Conservation (phyloP, 23 tunicate genomes). For the Trididemnum miniatum region DNA sequence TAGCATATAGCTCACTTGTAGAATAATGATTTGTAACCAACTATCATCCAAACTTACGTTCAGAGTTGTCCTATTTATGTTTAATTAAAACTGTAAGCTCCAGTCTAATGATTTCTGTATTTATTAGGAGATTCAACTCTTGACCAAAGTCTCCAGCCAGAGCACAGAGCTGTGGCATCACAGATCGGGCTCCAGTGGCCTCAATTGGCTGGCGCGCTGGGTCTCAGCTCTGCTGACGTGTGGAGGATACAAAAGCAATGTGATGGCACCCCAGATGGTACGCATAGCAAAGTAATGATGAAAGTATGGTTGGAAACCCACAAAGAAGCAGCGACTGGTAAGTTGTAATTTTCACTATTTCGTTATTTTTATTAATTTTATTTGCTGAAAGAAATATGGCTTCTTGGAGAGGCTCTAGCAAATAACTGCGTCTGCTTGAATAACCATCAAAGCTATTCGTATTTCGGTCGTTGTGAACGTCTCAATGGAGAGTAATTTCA, state of each 20-base stretch:
- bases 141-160: conserved; percentile 11
- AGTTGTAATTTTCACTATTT: too few species aligned
- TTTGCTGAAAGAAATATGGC: too few species aligned
- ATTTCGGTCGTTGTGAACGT: not conserved
- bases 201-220: conserved; percentile 67
- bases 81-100: too few species aligned
- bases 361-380: too few species aligned
- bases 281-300: conserved; percentile 63
- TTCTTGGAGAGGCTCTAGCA: too few species aligned
- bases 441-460: too few species aligned
- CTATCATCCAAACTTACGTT: too few species aligned
- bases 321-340: conserved; percentile 37
- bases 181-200: conserved; percentile 88
- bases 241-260: conserved; percentile 80
- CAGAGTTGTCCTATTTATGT: too few species aligned
- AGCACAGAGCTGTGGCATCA: conserved; percentile 56
- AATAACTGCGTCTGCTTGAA: too few species aligned
- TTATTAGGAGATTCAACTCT: not conserved
- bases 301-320: conserved; percentile 53
- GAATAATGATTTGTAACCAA: too few species aligned
- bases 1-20: too few species aligned
- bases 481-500: not conserved
- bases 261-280: conserved; percentile 49
- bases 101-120: not conserved
- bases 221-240: conserved; percentile 57